Conservation (phyloP, 30 jellyfish, hydroid and myxozoan genomes). For the Cassiopea andromeda region DNA sequence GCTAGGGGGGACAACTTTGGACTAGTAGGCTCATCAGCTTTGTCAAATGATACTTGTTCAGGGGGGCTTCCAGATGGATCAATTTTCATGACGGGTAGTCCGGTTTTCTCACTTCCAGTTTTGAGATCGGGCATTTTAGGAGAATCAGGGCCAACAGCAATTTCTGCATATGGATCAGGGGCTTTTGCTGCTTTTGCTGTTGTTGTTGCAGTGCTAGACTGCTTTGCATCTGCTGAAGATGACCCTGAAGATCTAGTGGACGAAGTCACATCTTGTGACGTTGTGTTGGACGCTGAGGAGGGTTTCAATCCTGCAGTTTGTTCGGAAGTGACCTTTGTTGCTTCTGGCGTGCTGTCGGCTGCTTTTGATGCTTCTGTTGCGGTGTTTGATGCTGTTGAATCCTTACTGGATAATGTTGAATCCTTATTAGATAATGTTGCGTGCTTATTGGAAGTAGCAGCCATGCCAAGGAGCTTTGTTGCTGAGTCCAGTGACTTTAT, state of each 20-base stretch:
- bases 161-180: slow-evolving; percentile 97
- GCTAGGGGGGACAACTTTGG: slow-evolving; percentile 15
- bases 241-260: slow-evolving; percentile 56
- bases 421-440: slow-evolving; percentile 5
- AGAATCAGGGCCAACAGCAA: slow-evolving; percentile 98
- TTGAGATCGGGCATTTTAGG: slow-evolving; percentile 95
- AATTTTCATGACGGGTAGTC: slow-evolving; percentile 80
- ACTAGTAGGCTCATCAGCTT: slow-evolving; percentile 21
- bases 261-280: slow-evolving; percentile 41
- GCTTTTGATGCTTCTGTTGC: slow-evolving; percentile 7
- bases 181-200: slow-evolving; percentile 30
- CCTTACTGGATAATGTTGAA: not conserved
- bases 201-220: slow-evolving; percentile 50
- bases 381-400: slow-evolving; percentile 1
- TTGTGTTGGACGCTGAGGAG: slow-evolving; percentile 2
- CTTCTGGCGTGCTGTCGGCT: not conserved
- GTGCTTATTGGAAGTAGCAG: slow-evolving; percentile 12
- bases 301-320: slow-evolving; percentile 11
- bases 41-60: slow-evolving; percentile 54
- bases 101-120: slow-evolving; percentile 78
- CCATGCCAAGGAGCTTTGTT: slow-evolving; percentile 62
- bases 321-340: not conserved
- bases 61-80: slow-evolving; percentile 42
- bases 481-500: slow-evolving; percentile 70
- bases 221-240: slow-evolving; percentile 1